Evolutionary conservation across 2,797 vertebrate genomes (phyloP).

Genomic region (Gastrophryne carolinensis): DNA sequence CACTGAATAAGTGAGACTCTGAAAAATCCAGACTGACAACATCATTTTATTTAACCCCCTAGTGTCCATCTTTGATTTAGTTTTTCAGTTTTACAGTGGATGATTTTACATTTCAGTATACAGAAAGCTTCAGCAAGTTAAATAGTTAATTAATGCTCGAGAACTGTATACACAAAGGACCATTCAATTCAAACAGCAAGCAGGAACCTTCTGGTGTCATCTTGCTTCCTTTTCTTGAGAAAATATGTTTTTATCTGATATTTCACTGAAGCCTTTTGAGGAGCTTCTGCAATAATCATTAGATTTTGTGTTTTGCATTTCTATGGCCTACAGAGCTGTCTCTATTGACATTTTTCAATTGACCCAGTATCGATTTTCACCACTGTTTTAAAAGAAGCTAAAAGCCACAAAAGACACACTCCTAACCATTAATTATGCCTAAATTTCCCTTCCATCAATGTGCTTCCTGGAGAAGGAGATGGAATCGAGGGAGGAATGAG

Average conservation of each 20-base stretch:
- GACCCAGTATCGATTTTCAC: conserved; percentile 42
- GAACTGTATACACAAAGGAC: background rate
- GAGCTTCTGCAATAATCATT: conserved; percentile 14
- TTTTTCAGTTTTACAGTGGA: too few relatives aligned
- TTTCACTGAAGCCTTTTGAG: background rate
- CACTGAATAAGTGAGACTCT: too few relatives aligned
- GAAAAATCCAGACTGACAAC: too few relatives aligned
- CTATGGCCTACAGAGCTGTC: background rate
- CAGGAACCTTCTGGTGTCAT: background rate
- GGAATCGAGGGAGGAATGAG: background rate
- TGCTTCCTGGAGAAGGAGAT: conserved; percentile 26
- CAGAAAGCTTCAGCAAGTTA: too few relatives aligned
- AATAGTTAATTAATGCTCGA: too few relatives aligned
- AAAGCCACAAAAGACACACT: conserved; percentile 37
- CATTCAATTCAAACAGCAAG: background rate
- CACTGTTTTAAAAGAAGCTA: conserved; percentile 46
- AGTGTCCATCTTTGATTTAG: too few relatives aligned
- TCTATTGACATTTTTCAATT: conserved; percentile 36
- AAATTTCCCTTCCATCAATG: conserved; percentile 34
- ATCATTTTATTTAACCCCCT: too few relatives aligned
- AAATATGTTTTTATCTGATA: background rate
- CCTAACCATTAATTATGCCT: conserved; percentile 43
- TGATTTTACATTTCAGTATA: too few relatives aligned
- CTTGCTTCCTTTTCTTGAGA: background rate
- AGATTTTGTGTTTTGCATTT: conserved; percentile 30